Evolutionary conservation across 2,113 vertebrate genomes (phyloP), one percentile per base, ranked within the genome.

Genomic region (Alligator sinensis): DNA sequence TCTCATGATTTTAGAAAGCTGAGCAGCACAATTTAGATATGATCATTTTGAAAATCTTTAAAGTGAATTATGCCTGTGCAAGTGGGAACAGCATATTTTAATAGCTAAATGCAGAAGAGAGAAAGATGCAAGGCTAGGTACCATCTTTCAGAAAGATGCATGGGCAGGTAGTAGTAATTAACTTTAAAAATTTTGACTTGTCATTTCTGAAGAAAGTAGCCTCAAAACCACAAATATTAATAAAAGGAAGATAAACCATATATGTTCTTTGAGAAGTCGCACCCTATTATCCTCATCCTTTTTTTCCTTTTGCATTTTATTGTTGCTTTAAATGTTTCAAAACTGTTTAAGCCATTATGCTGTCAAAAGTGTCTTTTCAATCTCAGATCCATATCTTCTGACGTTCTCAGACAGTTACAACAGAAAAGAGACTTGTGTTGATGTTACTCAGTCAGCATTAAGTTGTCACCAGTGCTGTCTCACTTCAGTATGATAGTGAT

Each of bases 271-370:
- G 94, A 94, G 89, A 92, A 97, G 95, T 80, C 24, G 0, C 38
- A 92, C 79, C 61, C 92, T 86, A 91, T 90, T 93, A 96, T 91
- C 79, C 84, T 84, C 85, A 93, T 88, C 85, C 64, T 30, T 90
- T 80, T 83, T 30, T 84, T 86, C 81, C 80, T 96, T 91, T 89
- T 80, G 68, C 83, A 8, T 90, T 94, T 83, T 93, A 92, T 88
- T 95, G 86, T 94, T 93, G 91, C 91, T 92, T 94, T 93, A 88
- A 96, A 97, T 97, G 95, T 97, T 97, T 97, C 97, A 96, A 96
- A 97, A 97, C 97, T 97, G 77, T 97, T 97, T 95, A 86, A 95
- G 85, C 93, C 93, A 96, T 96, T 88, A 96, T 63, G 77, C 82
- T 95, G 82, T 97, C 96, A 93, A 86, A 94, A 96, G 84, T 92